These are phyloP conservation scores for Arrhopalites spinosus DNA, from an alignment of 2,888 invertebrate genomes.

Conservation along the genomic window DNA sequence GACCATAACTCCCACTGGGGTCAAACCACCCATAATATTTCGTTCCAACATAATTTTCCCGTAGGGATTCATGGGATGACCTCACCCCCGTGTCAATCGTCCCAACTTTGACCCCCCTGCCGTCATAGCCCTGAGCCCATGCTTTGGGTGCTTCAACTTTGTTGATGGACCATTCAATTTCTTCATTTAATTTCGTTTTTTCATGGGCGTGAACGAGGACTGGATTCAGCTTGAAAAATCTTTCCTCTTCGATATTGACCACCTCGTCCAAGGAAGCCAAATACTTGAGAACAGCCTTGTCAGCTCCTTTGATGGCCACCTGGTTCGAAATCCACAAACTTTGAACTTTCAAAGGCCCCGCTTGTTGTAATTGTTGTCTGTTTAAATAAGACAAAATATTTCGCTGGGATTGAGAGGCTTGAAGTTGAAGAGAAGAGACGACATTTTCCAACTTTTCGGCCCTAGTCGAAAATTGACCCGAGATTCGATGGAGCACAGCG, in stretches of 20 bases:
- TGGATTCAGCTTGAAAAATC: neutral
- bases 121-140: neutral
- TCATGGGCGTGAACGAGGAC: too few relatives aligned
- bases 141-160: neutral
- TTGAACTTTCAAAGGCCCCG: neutral
- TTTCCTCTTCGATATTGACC: neutral
- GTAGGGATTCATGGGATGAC: conserved; percentile 25
- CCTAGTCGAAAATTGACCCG: neutral
- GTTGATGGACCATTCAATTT: conserved; percentile 15
- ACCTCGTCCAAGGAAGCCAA: neutral
- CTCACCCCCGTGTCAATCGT: conserved; percentile 31
- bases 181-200: neutral
- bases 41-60: neutral
- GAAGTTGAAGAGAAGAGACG: neutral
- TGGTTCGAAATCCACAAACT: conserved; percentile 20
- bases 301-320: conserved; percentile 1
- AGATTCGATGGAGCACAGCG: neutral
- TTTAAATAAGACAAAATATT: neutral
- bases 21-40: conserved; percentile 32
- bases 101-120: neutral
- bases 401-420: conserved; percentile 9
- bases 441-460: neutral
- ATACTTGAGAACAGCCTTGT: neutral
- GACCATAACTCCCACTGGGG: neutral
- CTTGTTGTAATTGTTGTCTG: neutral